Base-by-base conservation (phyloP, 1,140 invertebrate genomes). In the Drosophila persimilis region DNA sequence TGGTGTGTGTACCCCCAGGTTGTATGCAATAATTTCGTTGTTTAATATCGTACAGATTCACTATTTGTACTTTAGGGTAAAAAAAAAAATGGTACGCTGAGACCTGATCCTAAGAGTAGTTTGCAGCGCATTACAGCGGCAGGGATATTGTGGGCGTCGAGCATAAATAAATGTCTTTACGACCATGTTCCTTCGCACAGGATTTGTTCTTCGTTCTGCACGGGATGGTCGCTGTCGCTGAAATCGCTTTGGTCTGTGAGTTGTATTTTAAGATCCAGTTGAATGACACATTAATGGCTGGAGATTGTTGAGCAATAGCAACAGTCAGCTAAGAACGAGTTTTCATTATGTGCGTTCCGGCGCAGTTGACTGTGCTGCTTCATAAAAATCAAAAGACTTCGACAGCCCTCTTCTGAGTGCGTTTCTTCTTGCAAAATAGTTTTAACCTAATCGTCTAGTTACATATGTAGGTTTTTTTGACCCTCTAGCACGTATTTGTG, bases 91-190 rank as follows among this genome's bases (percentile, higher is more conserved):
- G 66, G 66, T 51, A 73, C 51, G 51, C 39, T 73, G 59, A 56
- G 61, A 59, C 63, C 55, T 66, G 61, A 39, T 13, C 11, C 11
- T 13, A 13, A 13, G 35, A 39, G 35, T 0, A 43, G 24, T 17
- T 20, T 11, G 52, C 53, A 6, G 17, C 63, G 39, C 58, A 54
- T 60, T 61, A 73, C 62, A 64, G 58, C 56, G 57, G 47, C 59
- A 20, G 47, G 15, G 56, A 75, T 65, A 55, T 77, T 77, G 80
- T 86, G 81, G 80, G 80, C 77, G 80, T 80, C 63, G 47, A 52
- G 67, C 77, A 80, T 86, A 73, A 86, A 84, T 83, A 75, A 80
- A 77, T 86, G 67, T 86, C 74, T 85, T 84, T 85, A 69, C 76
- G 73, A 59, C 76, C 55, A 65, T 85, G 73, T 52, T 76, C 55